phyloP scores from a whole-genome alignment of 2,888 invertebrate species.

The Lumbricus terrestris region DNA sequence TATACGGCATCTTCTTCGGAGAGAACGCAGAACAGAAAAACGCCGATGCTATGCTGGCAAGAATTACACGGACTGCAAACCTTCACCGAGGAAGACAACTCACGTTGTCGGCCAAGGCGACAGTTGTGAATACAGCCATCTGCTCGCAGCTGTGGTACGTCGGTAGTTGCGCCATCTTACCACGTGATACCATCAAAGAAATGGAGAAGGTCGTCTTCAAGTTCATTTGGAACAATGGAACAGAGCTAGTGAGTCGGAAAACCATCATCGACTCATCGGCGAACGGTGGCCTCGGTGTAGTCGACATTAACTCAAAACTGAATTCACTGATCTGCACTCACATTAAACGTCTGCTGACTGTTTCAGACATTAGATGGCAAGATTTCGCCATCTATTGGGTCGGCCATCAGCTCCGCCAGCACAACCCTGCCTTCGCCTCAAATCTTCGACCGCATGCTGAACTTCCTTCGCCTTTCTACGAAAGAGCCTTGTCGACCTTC shows the following conservation, averaged over 20 bases:
- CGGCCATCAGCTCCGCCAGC: neutral
- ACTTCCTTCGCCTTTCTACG: neutral
- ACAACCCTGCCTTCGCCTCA: neutral
- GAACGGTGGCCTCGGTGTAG: neutral
- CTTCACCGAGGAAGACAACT: neutral
- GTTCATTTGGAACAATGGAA: neutral
- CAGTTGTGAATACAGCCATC: neutral
- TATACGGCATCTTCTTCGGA: neutral
- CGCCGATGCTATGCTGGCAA: neutral
- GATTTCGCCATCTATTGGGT: neutral
- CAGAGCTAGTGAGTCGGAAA: neutral
- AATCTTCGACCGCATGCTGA: neutral
- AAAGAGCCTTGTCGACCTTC: neutral
- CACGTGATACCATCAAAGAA: neutral
- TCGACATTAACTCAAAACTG: neutral
- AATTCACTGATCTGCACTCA: neutral
- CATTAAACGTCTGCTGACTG: neutral
- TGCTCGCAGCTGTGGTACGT: neutral
- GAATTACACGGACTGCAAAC: neutral
- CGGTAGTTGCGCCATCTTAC: neutral
- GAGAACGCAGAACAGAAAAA: neutral
- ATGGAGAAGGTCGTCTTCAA: neutral
- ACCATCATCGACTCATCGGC: neutral
- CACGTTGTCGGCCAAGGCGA: neutral
- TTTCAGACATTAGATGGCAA: neutral